These are phyloP conservation scores for Epizoanthus rinbou DNA, from an alignment of 92 coral and sea anemone species.

Conservation along the genomic window DNA sequence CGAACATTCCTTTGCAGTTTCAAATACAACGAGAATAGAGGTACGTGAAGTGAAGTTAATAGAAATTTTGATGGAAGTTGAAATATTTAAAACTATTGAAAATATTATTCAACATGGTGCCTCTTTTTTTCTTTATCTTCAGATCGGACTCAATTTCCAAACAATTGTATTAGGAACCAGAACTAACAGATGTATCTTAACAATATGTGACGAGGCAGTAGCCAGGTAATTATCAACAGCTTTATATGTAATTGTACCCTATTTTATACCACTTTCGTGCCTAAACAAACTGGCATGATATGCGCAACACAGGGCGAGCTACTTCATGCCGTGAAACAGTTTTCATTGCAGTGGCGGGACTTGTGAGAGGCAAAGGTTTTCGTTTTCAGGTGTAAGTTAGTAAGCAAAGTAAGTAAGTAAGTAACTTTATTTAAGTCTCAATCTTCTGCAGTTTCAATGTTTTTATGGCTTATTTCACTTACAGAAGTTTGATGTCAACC, in stretches of 20 bases:
- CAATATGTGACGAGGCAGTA: constrained; percentile 39
- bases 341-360: no score
- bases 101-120: no score
- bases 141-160: constrained; percentile 39
- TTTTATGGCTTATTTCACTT: not conserved
- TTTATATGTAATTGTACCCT: not conserved
- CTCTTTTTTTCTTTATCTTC: not conserved
- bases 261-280: no score
- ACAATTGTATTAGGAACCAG: constrained; percentile 10
- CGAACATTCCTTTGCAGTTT: constrained; percentile 31
- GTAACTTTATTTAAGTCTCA: no score
- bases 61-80: no score
- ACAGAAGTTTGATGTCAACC: constrained; percentile 39
- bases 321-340: no score
- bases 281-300: no score
- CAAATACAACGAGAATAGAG: constrained; percentile 34
- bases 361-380: no score
- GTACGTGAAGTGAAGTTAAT: not conserved
- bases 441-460: not conserved
- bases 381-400: no score
- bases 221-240: constrained; percentile 11
- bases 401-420: no score
- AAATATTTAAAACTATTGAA: no score
- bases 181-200: constrained; percentile 18
- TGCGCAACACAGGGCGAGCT: no score